Conservation (phyloP, 2,797 vertebrate genomes). For the Sitta carolinensis region DNA sequence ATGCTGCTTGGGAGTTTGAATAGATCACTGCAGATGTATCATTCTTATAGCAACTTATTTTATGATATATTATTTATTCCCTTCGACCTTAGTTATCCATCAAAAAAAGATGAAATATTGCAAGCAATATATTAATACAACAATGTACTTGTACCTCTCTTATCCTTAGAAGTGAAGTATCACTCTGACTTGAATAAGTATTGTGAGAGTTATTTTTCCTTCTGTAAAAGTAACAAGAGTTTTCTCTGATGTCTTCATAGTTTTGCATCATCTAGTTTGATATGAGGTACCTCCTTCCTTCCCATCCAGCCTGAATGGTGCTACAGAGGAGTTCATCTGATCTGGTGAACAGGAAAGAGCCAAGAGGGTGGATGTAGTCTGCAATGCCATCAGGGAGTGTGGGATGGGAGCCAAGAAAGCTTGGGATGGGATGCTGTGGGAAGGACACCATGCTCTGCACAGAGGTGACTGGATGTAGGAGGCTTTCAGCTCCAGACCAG, state of each 20-base stretch:
- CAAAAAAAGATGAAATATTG: not conserved
- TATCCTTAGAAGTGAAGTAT: not conserved
- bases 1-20: not conserved
- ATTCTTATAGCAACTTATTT: not conserved
- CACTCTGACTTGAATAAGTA: not conserved
- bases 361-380: not conserved
- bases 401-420: not conserved
- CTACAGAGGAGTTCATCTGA: not conserved
- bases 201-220: not conserved
- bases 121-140: not conserved
- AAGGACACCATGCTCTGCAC: not conserved
- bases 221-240: not conserved
- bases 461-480: not conserved
- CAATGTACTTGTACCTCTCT: not conserved
- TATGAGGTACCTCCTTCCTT: not conserved
- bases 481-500: not conserved
- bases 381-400: rapidly evolving
- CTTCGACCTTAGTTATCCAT: not conserved
- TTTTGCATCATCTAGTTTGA: not conserved
- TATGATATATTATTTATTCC: not conserved
- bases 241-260: not conserved
- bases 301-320: too few relatives aligned
- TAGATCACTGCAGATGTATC: not conserved
- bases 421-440: not conserved
- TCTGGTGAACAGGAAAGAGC: not conserved